phyloP scores from a whole-genome alignment of 1,140 invertebrate genomes.

The Papilio machaon region DNA sequence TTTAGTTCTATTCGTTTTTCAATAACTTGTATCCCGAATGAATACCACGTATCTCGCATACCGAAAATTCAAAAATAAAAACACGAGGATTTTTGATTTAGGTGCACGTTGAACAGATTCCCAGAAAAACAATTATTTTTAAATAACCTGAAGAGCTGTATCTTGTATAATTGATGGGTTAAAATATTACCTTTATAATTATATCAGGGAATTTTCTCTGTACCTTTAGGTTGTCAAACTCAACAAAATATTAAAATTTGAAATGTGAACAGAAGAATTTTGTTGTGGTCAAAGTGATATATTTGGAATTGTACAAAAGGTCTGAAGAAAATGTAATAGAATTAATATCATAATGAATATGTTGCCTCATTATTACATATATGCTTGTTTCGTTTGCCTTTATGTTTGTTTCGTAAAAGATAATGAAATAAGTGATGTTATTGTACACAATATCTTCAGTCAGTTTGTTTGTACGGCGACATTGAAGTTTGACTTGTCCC shows the following conservation, averaged over 20 bases:
- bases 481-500: constrained; percentile 8
- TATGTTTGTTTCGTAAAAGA: not conserved
- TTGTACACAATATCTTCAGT: constrained; percentile 19
- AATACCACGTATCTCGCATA: constrained; percentile 40
- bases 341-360: not conserved
- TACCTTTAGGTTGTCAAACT: not conserved
- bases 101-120: constrained; percentile 35
- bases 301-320: not conserved
- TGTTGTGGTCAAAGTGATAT: not conserved
- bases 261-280: not conserved
- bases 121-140: constrained; percentile 28
- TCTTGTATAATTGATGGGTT: not conserved
- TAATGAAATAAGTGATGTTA: constrained; percentile 6
- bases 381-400: not conserved
- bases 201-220: not conserved
- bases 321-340: not conserved
- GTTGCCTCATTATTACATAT: not conserved
- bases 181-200: not conserved
- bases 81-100: constrained; percentile 44
- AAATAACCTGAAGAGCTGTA: not conserved
- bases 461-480: not conserved
- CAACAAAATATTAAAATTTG: not conserved
- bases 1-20: constrained; percentile 26
- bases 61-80: constrained; percentile 37
- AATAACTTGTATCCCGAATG: not conserved